Evolutionary conservation across 2,888 invertebrate genomes (phyloP).

Genomic region (Glyphotaelius pellucidus): DNA sequence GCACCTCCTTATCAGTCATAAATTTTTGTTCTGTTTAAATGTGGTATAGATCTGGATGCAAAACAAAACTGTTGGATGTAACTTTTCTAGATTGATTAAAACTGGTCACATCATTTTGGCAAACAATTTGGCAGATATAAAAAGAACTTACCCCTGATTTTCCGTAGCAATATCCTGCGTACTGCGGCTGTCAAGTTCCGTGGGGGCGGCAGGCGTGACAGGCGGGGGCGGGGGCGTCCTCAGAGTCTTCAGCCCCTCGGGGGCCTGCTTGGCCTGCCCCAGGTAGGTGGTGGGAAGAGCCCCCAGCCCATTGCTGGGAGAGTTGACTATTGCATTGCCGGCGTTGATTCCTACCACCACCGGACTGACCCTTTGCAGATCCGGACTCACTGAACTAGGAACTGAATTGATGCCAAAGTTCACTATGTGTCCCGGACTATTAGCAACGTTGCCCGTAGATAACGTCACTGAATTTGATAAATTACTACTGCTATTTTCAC

Average conservation of each 20-base stretch:
- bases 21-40: too few species aligned
- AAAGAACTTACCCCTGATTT: conserved; percentile 60
- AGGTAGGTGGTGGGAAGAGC: conserved; percentile 65
- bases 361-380: conserved; percentile 53
- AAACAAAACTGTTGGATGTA: neutral
- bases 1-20: neutral
- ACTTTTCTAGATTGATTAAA: neutral
- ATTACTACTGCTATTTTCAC: conserved; percentile 39
- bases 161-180: conserved; percentile 60
- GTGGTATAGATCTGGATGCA: neutral
- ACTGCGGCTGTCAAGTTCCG: conserved; percentile 33
- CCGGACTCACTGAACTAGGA: conserved; percentile 57
- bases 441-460: conserved; percentile 43
- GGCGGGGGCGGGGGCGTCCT: conserved; percentile 43
- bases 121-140: neutral
- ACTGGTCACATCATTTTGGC: too few species aligned
- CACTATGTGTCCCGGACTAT: conserved; percentile 51
- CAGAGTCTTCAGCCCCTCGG: conserved; percentile 56
- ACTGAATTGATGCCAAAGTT: conserved; percentile 54
- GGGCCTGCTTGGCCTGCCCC: conserved; percentile 65
- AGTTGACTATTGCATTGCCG: conserved; percentile 59
- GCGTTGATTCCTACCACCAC: conserved; percentile 60
- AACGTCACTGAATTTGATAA: conserved; percentile 20
- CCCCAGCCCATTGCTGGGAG: conserved; percentile 57
- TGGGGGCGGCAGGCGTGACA: conserved; percentile 48